Percentiles rank a stretch among this genome's conserved stretches.
Conservation (phyloP, 2,888 invertebrate genomes). For the Aporophyla lueneburgensis region DNA sequence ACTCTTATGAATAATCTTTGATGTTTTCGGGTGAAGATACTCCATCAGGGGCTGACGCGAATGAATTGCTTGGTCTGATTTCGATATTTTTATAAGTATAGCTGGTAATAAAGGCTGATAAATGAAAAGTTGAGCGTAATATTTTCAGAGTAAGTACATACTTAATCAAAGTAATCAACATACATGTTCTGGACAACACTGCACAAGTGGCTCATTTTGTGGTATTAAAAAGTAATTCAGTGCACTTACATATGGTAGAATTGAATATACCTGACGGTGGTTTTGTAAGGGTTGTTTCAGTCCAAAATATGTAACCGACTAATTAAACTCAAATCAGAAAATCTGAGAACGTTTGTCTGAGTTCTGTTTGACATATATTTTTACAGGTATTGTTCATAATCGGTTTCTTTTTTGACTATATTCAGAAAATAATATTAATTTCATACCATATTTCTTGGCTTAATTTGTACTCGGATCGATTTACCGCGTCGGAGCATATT, state of each 20-base stretch:
- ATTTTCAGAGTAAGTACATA: slow-evolving; percentile 56
- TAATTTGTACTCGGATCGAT: slow-evolving; percentile 82
- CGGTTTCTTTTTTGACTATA: slow-evolving; percentile 23
- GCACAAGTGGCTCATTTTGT: slow-evolving; percentile 37
- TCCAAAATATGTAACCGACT: too few relatives aligned
- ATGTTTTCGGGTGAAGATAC: slow-evolving; percentile 70
- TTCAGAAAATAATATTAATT: slow-evolving; percentile 61
- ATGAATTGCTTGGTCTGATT: slow-evolving; percentile 68
- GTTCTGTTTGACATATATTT: neutral
- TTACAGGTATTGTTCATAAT: slow-evolving; percentile 7
- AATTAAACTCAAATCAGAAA: neutral
- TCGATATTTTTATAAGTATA: slow-evolving; percentile 61
- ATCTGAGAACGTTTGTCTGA: neutral
- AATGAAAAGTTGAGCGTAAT: slow-evolving; percentile 53
- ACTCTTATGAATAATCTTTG: slow-evolving; percentile 70
- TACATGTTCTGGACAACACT: slow-evolving; percentile 23
- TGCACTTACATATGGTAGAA: slow-evolving; percentile 12
- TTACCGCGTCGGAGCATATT: slow-evolving; percentile 75
- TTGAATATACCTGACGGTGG: neutral
- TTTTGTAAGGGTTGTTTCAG: neutral
- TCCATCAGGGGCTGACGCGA: slow-evolving; percentile 67
- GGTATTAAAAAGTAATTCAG: slow-evolving; percentile 35
- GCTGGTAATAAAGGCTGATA: slow-evolving; percentile 58
- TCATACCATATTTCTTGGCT: slow-evolving; percentile 66
- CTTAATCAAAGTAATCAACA: slow-evolving; percentile 58